Base-by-base conservation (phyloP, 2,113 vertebrate genomes). In the Ceuthmochares aereus region DNA sequence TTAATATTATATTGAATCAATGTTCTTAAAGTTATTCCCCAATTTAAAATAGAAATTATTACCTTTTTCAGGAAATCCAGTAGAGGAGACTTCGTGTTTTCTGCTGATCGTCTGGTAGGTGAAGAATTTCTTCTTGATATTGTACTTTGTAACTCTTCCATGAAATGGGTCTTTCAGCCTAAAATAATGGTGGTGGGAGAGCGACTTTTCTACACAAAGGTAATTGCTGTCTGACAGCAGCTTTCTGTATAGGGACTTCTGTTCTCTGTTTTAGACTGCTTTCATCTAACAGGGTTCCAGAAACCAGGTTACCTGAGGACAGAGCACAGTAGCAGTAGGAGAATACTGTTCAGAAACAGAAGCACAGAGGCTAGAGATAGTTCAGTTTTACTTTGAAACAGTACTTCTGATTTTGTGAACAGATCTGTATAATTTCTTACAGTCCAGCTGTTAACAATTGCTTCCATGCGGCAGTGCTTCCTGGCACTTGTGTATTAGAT, bases 41-140 rank as follows among this genome's bases (percentile, higher is more conserved):
- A 52, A 2, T 10, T 66, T 92, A 79, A 92, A 85, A 58, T 37
- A 66, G 3, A 56, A 63, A 91, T 86, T 90, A 36, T 83, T 79
- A 66, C 70, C 49, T 85, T 97, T 97, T 97, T 92, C 98, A 99
- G 99, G 97, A 98, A 99, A 96, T 99, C 99, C 96, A 99, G 99
- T 98, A 98, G 99, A 98, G 99, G 99, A 79, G 99, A 99, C 98
- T 99, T 99, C 94, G 99, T 99, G 58, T 99, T 99, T 98, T 99
- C 99, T 98, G 99, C 99, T 3, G 99, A 99, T 97, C 98, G 99
- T 89, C 98, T 99, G 99, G 99, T 99, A 99, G 97, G 99, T 98
- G 92, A 64, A 86, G 75, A 68, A 30, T 96, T 97, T 94, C 75
- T 93, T 95, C 90, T 90, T 74, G 63, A 52, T 93, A 7, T 52